Conservation (phyloP, 1,140 invertebrate species). For the Pantala flavescens region DNA sequence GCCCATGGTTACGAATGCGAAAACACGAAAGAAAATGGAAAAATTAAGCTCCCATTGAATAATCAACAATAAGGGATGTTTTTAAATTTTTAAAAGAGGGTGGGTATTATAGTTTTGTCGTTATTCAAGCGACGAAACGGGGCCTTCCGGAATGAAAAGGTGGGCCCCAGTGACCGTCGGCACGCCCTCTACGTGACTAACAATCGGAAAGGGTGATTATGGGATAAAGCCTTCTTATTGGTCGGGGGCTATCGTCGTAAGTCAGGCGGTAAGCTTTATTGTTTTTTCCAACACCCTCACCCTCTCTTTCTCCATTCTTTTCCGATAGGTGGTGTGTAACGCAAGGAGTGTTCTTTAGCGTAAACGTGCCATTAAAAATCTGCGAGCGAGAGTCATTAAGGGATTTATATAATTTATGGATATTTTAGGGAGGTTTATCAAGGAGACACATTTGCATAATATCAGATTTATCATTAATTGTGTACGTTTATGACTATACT, state of each 20-base stretch:
- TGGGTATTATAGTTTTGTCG: background rate
- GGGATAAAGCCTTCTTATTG: background rate
- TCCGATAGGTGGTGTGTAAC: background rate
- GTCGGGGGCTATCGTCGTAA: background rate
- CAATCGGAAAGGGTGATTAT: slow-evolving; percentile 1
- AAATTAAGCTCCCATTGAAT: too few relatives aligned
- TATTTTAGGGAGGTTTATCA: too few relatives aligned
- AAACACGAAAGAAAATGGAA: background rate
- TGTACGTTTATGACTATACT: too few relatives aligned
- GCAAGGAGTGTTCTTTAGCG: too few relatives aligned
- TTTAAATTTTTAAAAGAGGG: background rate
- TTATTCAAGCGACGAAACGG: background rate
- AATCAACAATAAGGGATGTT: too few relatives aligned
- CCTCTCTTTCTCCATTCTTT: background rate
- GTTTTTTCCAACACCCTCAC: background rate
- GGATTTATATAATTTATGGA: too few relatives aligned
- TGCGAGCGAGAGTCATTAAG: too few relatives aligned
- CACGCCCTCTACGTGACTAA: background rate
- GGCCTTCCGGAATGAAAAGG: background rate
- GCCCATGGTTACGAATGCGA: background rate
- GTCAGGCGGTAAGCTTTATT: background rate
- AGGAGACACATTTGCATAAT: too few relatives aligned
- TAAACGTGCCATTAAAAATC: too few relatives aligned
- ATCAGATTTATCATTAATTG: too few relatives aligned
- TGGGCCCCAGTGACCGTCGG: background rate